Base-by-base conservation (phyloP, 2,888 invertebrate genomes). In the Stictocephala bisonia region DNA sequence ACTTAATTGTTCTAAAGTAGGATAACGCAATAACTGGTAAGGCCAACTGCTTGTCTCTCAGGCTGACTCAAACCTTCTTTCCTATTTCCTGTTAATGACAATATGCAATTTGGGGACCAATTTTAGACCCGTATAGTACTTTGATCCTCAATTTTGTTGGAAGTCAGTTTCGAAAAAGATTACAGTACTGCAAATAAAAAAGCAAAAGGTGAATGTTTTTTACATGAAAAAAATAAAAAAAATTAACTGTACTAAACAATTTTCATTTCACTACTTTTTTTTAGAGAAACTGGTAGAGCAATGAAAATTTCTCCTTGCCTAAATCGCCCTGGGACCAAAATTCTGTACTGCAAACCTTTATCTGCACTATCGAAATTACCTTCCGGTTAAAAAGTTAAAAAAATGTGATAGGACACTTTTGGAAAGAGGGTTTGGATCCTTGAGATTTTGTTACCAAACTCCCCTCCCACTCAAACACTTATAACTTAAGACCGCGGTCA, bases 101-200 rank as follows among this genome's bases (percentile, higher is more conserved):
- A 60, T 60, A 60, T 60, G 40, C 40, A 31, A 60, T 60, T 56
- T 60, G 60, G 60, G 60, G 60, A 60, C 60, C 60, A 60, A 60
- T 60, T 60, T 60, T 40, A 56, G 15, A 31, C 27, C 31, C 3
- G 18, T 29, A 27, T 31, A 56, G 20, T 29, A 29, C 31, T 56
- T 51, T n/a, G 26, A 26, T 13, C n/a, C 13, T 26, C 7, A 6
- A 51, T 22, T 7, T 20, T 20, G 18, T n/a, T n/a, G n/a, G 26
- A 51, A 26, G 24, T 15, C 24, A 13, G 24, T 26, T 51, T 22
- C 15, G 4, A 51, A 11, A 51, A 2, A 51, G 11, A 3, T 7
- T 26, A 51, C 24, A n/a, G 11, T 11, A 15, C 3, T 22, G 26
- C 51, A 51, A 2, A 15, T 1, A 22, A 48, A 48, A 44, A 44